A percentile compares a stretch with the other conserved stretches of the same genome.
Evolutionary conservation across 1,140 invertebrate species (phyloP).

Genomic region (Drosophila sp.): DNA sequence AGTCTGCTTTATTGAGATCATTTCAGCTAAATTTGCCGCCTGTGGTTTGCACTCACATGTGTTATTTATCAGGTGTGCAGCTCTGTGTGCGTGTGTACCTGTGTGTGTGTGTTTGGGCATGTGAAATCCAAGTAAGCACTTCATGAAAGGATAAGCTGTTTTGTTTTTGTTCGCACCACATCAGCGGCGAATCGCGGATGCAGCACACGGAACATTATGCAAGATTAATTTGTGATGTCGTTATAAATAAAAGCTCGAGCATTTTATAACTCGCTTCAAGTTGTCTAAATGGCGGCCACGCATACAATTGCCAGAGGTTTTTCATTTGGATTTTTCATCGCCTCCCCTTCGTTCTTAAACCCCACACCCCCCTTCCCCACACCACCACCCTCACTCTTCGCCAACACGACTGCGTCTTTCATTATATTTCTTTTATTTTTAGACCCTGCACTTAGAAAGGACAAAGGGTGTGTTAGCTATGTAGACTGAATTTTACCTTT

Average conservation of each 20-base stretch:
- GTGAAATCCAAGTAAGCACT: slow-evolving; percentile 49
- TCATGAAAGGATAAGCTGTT: slow-evolving; percentile 76
- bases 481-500: too few species aligned
- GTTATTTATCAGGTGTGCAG: slow-evolving; percentile 54
- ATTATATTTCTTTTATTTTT: background rate
- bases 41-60: slow-evolving; percentile 44
- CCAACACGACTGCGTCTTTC: background rate
- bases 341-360: background rate
- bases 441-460: background rate
- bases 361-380: too few species aligned
- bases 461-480: background rate
- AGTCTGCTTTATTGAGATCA: slow-evolving; percentile 4
- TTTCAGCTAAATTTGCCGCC: slow-evolving; percentile 48
- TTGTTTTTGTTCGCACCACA: slow-evolving; percentile 18
- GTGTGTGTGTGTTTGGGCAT: slow-evolving; percentile 4
- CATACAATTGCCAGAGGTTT: slow-evolving; percentile 28
- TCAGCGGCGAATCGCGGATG: slow-evolving; percentile 5
- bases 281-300: slow-evolving; percentile 39
- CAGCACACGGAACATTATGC: slow-evolving; percentile 72
- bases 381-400: too few species aligned
- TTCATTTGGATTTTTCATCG: slow-evolving; percentile 1
- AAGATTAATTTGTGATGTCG: slow-evolving; percentile 82
- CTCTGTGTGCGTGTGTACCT: slow-evolving; percentile 10
- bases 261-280: slow-evolving; percentile 67
- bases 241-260: slow-evolving; percentile 79